Evolutionary conservation across 2,113 vertebrate genomes (phyloP).

Genomic region (Trichechus manatus): DNA sequence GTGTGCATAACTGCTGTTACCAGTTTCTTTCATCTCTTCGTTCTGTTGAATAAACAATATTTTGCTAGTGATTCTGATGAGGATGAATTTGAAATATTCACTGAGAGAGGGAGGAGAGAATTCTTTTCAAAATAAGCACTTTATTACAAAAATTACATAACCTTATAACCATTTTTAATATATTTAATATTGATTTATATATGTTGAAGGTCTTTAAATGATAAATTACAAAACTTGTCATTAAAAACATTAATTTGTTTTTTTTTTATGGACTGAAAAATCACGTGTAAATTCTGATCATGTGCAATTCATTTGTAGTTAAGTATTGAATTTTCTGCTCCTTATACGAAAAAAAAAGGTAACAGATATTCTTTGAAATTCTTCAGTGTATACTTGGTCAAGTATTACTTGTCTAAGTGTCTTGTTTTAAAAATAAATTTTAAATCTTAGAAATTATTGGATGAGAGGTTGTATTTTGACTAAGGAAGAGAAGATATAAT

Average conservation of each 20-base stretch:
- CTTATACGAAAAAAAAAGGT: slow-evolving; percentile 32
- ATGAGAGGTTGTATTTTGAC: neutral
- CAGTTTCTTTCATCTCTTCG: neutral
- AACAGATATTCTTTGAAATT: slow-evolving; percentile 40
- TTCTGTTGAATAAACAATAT: neutral
- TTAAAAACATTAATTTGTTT: neutral
- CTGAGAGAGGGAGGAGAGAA: neutral
- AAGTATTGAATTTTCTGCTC: slow-evolving; percentile 27
- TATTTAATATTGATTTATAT: slow-evolving; percentile 31
- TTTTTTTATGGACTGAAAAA: slow-evolving; percentile 43
- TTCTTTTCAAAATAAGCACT: slow-evolving; percentile 7
- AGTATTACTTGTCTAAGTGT: neutral
- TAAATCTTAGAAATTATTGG: slow-evolving; percentile 32
- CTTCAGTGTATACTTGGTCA: neutral
- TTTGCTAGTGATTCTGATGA: slow-evolving; percentile 37
- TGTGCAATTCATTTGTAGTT: slow-evolving; percentile 17
- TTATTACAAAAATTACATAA: slow-evolving; percentile 24
- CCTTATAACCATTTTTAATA: slow-evolving; percentile 8
- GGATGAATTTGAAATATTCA: slow-evolving; percentile 50
- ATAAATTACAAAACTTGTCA: neutral
- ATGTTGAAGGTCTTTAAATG: neutral
- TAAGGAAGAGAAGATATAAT: neutral
- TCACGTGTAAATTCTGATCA: neutral
- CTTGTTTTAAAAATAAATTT: slow-evolving; percentile 43
- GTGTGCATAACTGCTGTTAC: neutral